Evolutionary conservation across 2,888 invertebrate genomes (phyloP), one percentile per base, ranked within the genome.

Genomic region (Steinernema carpocapsae): DNA sequence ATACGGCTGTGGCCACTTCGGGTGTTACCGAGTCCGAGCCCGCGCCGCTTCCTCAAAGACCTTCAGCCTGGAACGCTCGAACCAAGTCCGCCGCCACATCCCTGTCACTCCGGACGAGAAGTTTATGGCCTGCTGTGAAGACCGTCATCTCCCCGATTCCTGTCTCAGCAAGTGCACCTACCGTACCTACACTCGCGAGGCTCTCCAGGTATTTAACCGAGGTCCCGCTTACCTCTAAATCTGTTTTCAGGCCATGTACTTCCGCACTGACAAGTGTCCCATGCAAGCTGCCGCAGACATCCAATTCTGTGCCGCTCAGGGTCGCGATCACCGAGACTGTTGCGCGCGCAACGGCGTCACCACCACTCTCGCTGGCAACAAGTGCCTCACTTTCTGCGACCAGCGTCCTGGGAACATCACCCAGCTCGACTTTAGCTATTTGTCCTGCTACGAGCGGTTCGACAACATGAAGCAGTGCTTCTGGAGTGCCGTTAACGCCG

Each of bases 371-470:
- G 81, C 83, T 45, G 83, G 83, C 56, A 75, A 72, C 46, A 74
- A 76, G 79, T 83, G 83, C 76, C 76, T 83, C 72, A 81, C 81
- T 24, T 83, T 83, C 79, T 83, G 83, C 76, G 83, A 83, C 64
- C 83, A 83, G 73, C 77, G 83, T 29, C 82, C 82, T 29, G 83
- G 83, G 70, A 83, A 83, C 74, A 80, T 83, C 64, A 83, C 83
- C 17, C 82, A 83, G 74, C 79, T 83, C 48, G 83, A 83, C 74
- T 73, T 83, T 26, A 77, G 82, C 24, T 83, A 83, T 73, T 76
- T 83, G 43, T 19, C 59, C 29, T 79, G 79, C 64, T 82, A 72
- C 48, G 79, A 79, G 24, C 75, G 79, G n/a, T 79, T 79, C 70
- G 82, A 80, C 70, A 76, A 74, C 71, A 81, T 81, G 81, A 81